These are phyloP conservation scores for Cavia porcellus DNA, from an alignment of 2,113 vertebrate genomes.

Conservation along the genomic window DNA sequence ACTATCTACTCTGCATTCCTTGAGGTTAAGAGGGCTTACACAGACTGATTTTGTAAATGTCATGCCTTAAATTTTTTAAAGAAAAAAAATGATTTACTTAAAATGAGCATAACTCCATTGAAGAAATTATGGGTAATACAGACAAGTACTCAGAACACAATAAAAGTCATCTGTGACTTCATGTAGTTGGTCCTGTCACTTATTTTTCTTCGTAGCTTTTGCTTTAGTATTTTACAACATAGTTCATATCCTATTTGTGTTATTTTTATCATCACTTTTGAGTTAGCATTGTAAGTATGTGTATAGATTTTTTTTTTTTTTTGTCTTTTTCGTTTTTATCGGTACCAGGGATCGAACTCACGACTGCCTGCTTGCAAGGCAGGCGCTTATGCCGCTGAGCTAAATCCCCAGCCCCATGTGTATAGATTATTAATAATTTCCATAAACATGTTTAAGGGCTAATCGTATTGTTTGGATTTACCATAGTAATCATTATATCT, in stretches of 20 bases:
- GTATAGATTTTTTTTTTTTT: too few species aligned
- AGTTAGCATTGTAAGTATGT: neutral
- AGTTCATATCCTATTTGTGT: neutral
- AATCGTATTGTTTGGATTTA: neutral
- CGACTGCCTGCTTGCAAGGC: too few species aligned
- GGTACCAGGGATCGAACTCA: too few species aligned
- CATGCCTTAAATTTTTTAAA: neutral
- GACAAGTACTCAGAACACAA: neutral
- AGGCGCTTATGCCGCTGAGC: too few species aligned
- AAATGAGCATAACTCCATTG: neutral
- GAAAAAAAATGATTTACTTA: neutral
- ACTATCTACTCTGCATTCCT: neutral
- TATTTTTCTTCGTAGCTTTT: neutral
- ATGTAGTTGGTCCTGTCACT: neutral
- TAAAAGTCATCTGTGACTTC: neutral
- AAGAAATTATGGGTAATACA: neutral
- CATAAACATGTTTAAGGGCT: neutral
- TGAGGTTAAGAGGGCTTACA: neutral
- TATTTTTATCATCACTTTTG: slow-evolving; percentile 24
- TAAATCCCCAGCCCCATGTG: neutral
- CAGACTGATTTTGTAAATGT: neutral
- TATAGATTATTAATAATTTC: neutral
- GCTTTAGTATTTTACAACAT: neutral
- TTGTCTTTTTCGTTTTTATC: too few species aligned
- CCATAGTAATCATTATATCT: neutral